Conservation (phyloP, 2,888 invertebrate species). For the Caenorhabditis parvicauda region DNA sequence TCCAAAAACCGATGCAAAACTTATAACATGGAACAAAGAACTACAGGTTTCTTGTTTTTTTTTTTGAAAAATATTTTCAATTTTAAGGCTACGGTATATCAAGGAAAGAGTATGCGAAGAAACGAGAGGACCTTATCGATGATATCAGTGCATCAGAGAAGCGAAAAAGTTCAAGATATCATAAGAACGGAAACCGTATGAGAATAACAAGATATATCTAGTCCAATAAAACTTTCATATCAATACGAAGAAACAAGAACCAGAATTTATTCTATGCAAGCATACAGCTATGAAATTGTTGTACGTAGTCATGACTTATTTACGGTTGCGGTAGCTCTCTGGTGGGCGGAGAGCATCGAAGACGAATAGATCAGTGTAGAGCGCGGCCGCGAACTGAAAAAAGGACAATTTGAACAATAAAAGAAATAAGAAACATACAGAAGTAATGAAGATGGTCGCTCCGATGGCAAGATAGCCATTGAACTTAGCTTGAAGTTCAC, state of each 20-base stretch:
- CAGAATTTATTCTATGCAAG: no score
- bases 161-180: constrained; percentile 1
- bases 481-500: constrained; percentile 53
- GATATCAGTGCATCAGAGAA: background rate
- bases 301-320: constrained; percentile 16
- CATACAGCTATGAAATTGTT: no score
- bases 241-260: no score
- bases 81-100: constrained; percentile 17
- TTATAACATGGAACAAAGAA: background rate
- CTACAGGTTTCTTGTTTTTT: background rate
- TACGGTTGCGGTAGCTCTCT: constrained; percentile 44
- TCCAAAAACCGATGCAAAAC: background rate
- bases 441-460: constrained; percentile 16
- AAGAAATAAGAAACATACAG: constrained; percentile 4
- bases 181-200: background rate
- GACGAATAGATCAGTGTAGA: constrained; percentile 40
- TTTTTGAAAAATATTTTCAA: constrained; percentile 3
- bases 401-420: background rate
- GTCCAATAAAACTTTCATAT: no score
- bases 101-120: no score
- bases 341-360: constrained; percentile 43
- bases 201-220: no score
- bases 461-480: constrained; percentile 45
- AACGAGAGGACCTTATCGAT: background rate
- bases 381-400: constrained; percentile 30